phyloP scores from a whole-genome alignment of 2,888 invertebrate species.

The Drosophila longiperda region DNA sequence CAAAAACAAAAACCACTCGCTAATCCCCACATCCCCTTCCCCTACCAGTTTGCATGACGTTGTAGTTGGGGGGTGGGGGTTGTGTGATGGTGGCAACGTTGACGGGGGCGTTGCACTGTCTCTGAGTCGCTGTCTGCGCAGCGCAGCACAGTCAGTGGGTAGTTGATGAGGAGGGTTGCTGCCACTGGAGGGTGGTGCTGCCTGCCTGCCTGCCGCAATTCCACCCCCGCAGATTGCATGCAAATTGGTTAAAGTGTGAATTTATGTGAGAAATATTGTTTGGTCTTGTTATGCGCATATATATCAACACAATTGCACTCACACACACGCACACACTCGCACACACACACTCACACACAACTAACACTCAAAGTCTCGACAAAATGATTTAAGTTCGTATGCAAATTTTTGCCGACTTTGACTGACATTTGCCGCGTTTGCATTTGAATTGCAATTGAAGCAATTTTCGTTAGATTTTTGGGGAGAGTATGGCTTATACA shows the following conservation, averaged over 20 bases:
- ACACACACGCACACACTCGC: not conserved
- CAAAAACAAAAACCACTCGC: constrained; percentile 46
- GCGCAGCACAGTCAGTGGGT: constrained; percentile 39
- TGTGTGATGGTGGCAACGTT: constrained; percentile 36
- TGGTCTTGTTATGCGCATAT: constrained; percentile 81
- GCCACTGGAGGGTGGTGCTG: constrained; percentile 4
- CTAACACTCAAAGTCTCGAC: constrained; percentile 54
- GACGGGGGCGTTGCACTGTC: constrained; percentile 67
- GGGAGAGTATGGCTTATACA: constrained; percentile 10
- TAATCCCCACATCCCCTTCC: constrained; percentile 1
- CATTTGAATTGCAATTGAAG: constrained; percentile 62
- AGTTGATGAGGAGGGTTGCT: constrained; percentile 5
- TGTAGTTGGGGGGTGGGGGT: not conserved
- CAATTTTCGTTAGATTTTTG: constrained; percentile 13
- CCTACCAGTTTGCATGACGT: not conserved
- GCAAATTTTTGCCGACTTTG: constrained; percentile 80
- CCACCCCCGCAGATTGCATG: constrained; percentile 81
- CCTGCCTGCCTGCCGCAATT: constrained; percentile 36
- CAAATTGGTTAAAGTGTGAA: constrained; percentile 84
- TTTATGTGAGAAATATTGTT: constrained; percentile 85
- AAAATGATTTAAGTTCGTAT: constrained; percentile 83
- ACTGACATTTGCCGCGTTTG: constrained; percentile 77
- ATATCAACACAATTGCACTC: constrained; percentile 25
- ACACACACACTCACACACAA: constrained; percentile 25
- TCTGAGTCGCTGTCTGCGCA: constrained; percentile 53